Conservation (phyloP, 2,113 vertebrate genomes). For the Sapayoa aenigma region DNA sequence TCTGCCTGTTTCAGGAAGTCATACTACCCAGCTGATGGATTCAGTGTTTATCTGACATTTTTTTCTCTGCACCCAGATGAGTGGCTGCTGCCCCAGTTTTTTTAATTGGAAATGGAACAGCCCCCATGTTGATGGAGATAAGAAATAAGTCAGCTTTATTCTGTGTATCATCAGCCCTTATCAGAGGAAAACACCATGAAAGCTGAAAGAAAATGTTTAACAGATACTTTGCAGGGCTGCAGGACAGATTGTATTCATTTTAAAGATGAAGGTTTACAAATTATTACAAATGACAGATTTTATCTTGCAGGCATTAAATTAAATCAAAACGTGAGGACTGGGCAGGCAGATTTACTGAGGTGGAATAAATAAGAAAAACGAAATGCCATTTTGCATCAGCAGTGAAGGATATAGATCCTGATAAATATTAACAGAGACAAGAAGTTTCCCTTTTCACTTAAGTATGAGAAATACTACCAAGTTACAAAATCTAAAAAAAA, state of each 20-base stretch:
- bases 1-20: neutral
- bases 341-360: conserved; percentile 62
- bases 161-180: conserved; percentile 20
- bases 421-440: conserved; percentile 44
- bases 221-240: conserved; percentile 50
- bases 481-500: neutral
- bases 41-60: conserved; percentile 30
- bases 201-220: conserved; percentile 46
- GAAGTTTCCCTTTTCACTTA: conserved; percentile 43
- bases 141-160: conserved; percentile 51
- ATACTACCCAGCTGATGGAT: conserved; percentile 6
- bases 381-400: conserved; percentile 63
- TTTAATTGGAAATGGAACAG: conserved; percentile 54
- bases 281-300: conserved; percentile 69
- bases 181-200: conserved; percentile 21
- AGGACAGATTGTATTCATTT: conserved; percentile 65
- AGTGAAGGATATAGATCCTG: conserved; percentile 44
- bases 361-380: conserved; percentile 68
- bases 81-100: conserved; percentile 55
- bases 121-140: conserved; percentile 46
- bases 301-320: conserved; percentile 71
- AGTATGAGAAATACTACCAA: neutral
- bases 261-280: conserved; percentile 67
- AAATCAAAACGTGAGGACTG: conserved; percentile 64
- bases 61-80: conserved; percentile 44